Conservation (phyloP, 2,888 invertebrate species). For the Mactromeris polynyma region DNA sequence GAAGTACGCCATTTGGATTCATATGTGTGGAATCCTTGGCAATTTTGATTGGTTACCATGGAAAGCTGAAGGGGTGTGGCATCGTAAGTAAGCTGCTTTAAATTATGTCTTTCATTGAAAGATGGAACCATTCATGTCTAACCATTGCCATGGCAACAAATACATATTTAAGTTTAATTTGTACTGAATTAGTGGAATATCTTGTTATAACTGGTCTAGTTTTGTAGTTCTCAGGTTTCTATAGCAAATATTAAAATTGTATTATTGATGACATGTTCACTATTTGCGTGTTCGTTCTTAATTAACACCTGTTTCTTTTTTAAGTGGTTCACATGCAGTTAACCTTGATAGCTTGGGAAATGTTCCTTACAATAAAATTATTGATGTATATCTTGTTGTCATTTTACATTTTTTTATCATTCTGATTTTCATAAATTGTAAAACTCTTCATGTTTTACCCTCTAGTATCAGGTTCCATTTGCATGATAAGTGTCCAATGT, state of each 20-base stretch:
- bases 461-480: not conserved
- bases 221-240: too few relatives aligned
- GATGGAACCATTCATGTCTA: too few relatives aligned
- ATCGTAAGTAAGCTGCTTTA: too few relatives aligned
- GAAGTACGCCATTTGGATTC: too few relatives aligned
- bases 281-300: not conserved
- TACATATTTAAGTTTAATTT: not conserved
- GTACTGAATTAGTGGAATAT: too few relatives aligned
- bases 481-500: not conserved
- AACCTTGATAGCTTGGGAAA: not conserved
- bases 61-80: too few relatives aligned
- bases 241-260: not conserved
- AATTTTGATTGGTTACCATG: not conserved
- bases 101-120: too few relatives aligned
- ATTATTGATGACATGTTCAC: not conserved
- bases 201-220: too few relatives aligned
- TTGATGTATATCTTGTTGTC: not conserved
- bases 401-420: not conserved
- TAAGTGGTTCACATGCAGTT: not conserved
- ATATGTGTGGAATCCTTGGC: not conserved
- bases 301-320: not conserved
- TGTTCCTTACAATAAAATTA: not conserved
- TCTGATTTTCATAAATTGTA: not conserved
- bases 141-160: not conserved
- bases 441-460: not conserved